phyloP scores from a whole-genome alignment of 2,797 vertebrate species.

The Falco novaeseelandiae region DNA sequence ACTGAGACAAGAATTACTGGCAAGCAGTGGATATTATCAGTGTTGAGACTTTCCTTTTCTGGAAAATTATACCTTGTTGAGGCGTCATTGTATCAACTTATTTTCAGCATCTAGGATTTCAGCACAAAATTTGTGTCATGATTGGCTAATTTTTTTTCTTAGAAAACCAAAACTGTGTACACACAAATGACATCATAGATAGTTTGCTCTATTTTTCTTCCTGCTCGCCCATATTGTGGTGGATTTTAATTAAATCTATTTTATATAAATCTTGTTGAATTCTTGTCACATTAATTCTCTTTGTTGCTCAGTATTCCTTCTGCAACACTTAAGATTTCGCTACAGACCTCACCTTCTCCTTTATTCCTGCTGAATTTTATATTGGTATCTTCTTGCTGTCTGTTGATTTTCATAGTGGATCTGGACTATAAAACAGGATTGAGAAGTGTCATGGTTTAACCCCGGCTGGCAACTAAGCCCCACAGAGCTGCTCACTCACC shows the following conservation, averaged over 20 bases:
- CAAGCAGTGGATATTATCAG: background rate
- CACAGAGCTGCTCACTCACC: fast-evolving
- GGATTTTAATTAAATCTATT: background rate
- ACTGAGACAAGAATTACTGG: background rate
- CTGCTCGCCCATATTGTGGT: fast-evolving
- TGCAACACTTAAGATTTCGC: background rate
- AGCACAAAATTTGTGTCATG: background rate
- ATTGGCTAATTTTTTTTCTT: background rate
- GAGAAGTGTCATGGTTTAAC: background rate
- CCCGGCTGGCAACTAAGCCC: background rate
- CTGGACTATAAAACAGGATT: background rate
- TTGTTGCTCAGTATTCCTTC: background rate
- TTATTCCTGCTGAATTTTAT: background rate
- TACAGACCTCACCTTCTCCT: background rate
- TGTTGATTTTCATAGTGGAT: background rate
- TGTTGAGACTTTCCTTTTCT: background rate
- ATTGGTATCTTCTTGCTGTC: background rate
- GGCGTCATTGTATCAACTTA: background rate
- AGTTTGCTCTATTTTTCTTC: background rate
- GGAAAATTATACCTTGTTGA: background rate
- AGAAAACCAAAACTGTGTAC: background rate
- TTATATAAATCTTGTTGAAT: background rate
- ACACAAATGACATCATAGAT: background rate
- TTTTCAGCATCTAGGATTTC: background rate
- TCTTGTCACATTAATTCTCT: background rate